Base-by-base conservation (phyloP, 2,888 invertebrate genomes). In the Diarsia rubi region DNA sequence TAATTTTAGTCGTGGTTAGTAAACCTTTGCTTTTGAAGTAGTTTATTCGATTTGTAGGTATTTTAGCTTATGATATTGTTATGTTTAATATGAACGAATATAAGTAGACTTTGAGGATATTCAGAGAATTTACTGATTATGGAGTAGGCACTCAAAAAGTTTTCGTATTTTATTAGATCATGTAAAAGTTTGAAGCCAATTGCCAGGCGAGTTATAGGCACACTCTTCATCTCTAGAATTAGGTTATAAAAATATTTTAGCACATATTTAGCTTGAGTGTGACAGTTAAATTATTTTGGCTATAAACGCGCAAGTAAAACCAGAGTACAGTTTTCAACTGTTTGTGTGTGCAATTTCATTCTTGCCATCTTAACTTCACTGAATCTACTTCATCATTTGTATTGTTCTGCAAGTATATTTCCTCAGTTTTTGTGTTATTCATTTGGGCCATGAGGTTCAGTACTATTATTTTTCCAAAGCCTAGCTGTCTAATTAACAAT, bases 161-260 rank as follows among this genome's bases (percentile, higher is more conserved):
- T 81, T 60, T 9, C 52, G 14, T 42, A n/a, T 44, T 59, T 71
- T 71, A 69, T 69, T 69, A 54, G n/a, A 44, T 45, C 59, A 37
- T 78, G 64, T 68, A 78, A 78, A 78, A 75, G 45, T 79, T 79
- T 81, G 47, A 82, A 64, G 71, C 59, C n/a, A 59, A 64, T 52
- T 75, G 19, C 44, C 63, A 49, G 73, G 24, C 24, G 45, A 72
- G 62, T n/a, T 59, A 47, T 27, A 57, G 24, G 24, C 47, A 49
- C 52, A 65, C 27, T 52, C 73, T 19, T 60, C 49, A 79, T 64
- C 59, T 64, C 14, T 49, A 59, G 31, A 6, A n/a, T 63, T 31
- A 27, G 42, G 42, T 42, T 31, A 68, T 79, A 75, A 75, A 74
- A 81, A 75, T 75, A 79, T 68, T 79, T 79, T 75, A 79, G 75